Base-by-base conservation (phyloP, 1,140 invertebrate species). In the Zaprionus inermis region DNA sequence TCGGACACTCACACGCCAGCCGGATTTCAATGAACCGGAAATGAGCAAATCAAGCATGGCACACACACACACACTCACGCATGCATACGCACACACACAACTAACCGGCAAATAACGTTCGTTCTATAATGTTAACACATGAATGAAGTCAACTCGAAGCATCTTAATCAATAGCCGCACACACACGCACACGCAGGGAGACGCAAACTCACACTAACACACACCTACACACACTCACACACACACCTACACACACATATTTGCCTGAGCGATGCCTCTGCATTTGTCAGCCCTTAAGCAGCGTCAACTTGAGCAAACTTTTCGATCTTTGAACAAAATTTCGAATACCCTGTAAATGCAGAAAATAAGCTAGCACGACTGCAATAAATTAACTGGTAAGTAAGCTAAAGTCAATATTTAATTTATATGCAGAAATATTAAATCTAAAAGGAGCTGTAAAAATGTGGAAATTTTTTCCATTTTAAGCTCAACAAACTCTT, bases 21-120 rank as follows among this genome's bases (percentile, higher is more conserved):
- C 67, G 59, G 68, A 71, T 66, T 82, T 86, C 83, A 88, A 66
- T 88, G 83, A 88, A 79, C 83, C 76, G 83, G 71, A 88, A 88
- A 79, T 88, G 70, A 82, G 57, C 70, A 88, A 88, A 82, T 88
- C 79, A 88, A 88, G 83, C 73, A 82, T 72, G 56, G 24, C 44
- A 59, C 38, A 59, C 56, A 59, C 18, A 30, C 32, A 55, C 30
- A 28, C 22, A 34, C 10, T 46, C 60, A 66, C 57, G 38, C 54
- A 68, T 63, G 49, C 34, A 59, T 41, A 66, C 60, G 52, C 52
- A 64, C 55, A 24, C 58, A 58, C n/a, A 20, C 57, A 60, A 14
- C 63, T 34, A 52, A 28, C 65, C 38, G 41, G 51, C 61, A 65
- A 66, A 72, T 77, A 65, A 60, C 58, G 56, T 51, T 55, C 46